Conservation (phyloP, 2,113 vertebrate species). For the Ascaphus truei region DNA sequence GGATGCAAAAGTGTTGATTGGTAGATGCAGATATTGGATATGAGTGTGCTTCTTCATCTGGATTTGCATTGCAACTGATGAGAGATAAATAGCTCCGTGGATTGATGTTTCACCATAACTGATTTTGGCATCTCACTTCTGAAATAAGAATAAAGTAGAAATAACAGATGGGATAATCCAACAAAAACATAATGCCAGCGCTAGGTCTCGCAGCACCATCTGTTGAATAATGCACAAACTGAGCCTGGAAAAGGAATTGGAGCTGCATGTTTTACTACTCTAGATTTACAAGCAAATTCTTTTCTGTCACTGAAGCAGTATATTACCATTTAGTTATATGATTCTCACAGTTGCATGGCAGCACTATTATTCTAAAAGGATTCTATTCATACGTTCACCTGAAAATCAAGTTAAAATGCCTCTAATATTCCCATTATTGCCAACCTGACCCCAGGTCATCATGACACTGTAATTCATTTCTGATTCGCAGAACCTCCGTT, state of each 20-base stretch:
- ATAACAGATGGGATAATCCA: conserved; percentile 6
- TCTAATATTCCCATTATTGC: background rate
- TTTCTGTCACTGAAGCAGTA: background rate
- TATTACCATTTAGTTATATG: background rate
- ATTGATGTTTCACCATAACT: background rate
- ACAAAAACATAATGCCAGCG: background rate
- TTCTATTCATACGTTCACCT: background rate
- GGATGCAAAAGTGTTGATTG: background rate
- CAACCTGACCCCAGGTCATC: background rate
- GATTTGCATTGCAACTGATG: background rate
- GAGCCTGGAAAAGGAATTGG: background rate
- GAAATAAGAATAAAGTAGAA: background rate
- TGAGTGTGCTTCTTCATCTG: background rate
- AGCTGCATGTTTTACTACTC: background rate
- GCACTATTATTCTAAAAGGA: background rate
- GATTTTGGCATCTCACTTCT: background rate
- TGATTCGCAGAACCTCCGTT: no score
- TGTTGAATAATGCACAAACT: background rate
- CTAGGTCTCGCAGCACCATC: background rate
- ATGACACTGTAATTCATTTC: no score
- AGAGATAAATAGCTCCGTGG: background rate
- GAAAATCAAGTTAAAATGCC: conserved; percentile 5
- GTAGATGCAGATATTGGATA: background rate
- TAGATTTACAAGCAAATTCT: conserved; percentile 12
- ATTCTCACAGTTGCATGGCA: background rate